phyloP scores from a whole-genome alignment of 1,140 invertebrate species.

The Eupristina koningsbergeri region DNA sequence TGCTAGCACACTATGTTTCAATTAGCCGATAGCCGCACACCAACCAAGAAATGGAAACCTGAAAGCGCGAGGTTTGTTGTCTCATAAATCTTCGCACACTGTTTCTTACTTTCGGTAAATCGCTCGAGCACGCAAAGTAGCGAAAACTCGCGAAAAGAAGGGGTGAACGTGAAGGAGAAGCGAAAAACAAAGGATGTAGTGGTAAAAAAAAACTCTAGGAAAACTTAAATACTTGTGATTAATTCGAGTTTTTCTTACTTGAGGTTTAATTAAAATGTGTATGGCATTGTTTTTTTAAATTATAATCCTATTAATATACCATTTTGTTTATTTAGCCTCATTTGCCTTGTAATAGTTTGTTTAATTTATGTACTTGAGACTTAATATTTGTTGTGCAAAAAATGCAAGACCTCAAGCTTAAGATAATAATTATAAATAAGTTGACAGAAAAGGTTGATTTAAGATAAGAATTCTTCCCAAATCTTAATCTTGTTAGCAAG shows the following conservation, averaged over 20 bases:
- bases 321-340: not conserved
- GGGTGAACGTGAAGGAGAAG: slow-evolving; percentile 9
- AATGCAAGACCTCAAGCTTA: not conserved
- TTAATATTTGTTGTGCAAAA: not conserved
- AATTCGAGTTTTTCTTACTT: slow-evolving; percentile 1
- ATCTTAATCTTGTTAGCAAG: not conserved
- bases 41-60: not conserved
- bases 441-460: not conserved
- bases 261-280: not conserved
- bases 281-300: not conserved
- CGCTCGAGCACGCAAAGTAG: slow-evolving; percentile 33
- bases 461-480: not conserved
- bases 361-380: not conserved
- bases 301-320: not conserved
- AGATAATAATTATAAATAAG: not conserved
- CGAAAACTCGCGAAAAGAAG: slow-evolving; percentile 38
- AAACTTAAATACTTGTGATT: slow-evolving; percentile 41
- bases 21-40: slow-evolving; percentile 37
- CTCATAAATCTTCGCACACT: slow-evolving; percentile 54
- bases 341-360: not conserved
- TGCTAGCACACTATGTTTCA: slow-evolving; percentile 44
- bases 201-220: slow-evolving; percentile 15
- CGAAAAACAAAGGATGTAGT: not conserved
- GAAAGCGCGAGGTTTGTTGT: not conserved
- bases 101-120: slow-evolving; percentile 39